A percentile compares a stretch with the other conserved stretches of the same genome.
phyloP scores from a whole-genome alignment of 2,797 vertebrate species.

The Brotula barbata region DNA sequence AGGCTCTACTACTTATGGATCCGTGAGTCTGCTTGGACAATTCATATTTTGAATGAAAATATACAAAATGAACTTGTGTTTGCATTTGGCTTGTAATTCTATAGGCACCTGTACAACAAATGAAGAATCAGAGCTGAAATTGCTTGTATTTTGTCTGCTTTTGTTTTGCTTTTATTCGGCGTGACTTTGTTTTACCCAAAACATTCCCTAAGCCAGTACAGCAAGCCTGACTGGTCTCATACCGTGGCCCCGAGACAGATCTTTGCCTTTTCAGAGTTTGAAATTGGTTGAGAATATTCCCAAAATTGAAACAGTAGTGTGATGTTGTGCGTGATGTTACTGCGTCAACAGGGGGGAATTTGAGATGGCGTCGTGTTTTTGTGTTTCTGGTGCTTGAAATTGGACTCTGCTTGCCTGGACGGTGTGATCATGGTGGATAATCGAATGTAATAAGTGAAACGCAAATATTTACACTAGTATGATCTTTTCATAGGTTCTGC shows the following conservation, averaged over 20 bases:
- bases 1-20: slow-evolving; percentile 93
- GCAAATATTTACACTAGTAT: slow-evolving; percentile 13
- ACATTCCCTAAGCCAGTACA: slow-evolving; percentile 47
- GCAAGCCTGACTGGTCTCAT: slow-evolving; percentile 39
- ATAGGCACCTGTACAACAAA: neutral
- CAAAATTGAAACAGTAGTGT: too few relatives aligned
- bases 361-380: too few relatives aligned
- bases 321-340: neutral
- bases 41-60: too few relatives aligned
- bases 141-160: neutral
- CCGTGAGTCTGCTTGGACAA: slow-evolving; percentile 78
- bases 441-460: slow-evolving; percentile 8
- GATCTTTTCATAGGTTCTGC: slow-evolving; percentile 53
- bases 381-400: slow-evolving; percentile 1
- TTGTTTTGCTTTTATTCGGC: neutral
- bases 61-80: neutral
- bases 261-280: too few relatives aligned
- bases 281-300: too few relatives aligned
- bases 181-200: slow-evolving; percentile 66
- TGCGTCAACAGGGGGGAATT: too few relatives aligned
- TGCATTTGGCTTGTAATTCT: neutral
- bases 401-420: too few relatives aligned
- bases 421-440: neutral
- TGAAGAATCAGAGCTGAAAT: neutral
- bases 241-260: neutral